A percentile compares a stretch with the other conserved stretches of the same genome.
Conservation (phyloP, 2,888 invertebrate species). For the Pristionchus japonicus region DNA sequence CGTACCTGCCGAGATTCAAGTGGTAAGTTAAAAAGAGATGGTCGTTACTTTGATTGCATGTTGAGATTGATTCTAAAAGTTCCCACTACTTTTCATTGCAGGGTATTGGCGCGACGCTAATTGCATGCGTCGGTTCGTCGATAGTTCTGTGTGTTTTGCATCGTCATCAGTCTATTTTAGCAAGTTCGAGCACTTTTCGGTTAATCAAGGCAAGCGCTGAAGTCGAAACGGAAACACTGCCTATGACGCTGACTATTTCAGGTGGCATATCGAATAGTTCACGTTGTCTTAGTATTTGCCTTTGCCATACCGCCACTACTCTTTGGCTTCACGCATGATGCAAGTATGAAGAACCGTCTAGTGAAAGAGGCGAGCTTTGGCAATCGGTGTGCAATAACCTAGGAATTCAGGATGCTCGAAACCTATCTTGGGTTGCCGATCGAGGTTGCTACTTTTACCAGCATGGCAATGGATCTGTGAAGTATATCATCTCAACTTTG, state of each 20-base stretch:
- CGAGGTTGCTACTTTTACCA: background rate
- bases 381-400: background rate
- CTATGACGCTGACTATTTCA: background rate
- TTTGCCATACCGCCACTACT: background rate
- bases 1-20: background rate
- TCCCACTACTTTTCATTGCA: too few species aligned
- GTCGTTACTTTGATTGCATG: background rate
- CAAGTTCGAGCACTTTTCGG: background rate
- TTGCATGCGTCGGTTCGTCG: background rate
- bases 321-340: background rate
- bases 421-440: background rate
- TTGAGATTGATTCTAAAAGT: too few species aligned
- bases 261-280: background rate
- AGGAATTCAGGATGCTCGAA: background rate
- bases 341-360: background rate
- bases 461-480: too few species aligned
- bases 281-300: background rate
- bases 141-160: background rate
- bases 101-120: too few species aligned
- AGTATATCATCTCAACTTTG: too few species aligned
- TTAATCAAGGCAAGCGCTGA: background rate
- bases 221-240: background rate
- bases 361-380: too few species aligned
- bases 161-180: background rate
- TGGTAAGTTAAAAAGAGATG: background rate